Conservation (phyloP, 2,888 invertebrate species). For the Agrypnus murinus region DNA sequence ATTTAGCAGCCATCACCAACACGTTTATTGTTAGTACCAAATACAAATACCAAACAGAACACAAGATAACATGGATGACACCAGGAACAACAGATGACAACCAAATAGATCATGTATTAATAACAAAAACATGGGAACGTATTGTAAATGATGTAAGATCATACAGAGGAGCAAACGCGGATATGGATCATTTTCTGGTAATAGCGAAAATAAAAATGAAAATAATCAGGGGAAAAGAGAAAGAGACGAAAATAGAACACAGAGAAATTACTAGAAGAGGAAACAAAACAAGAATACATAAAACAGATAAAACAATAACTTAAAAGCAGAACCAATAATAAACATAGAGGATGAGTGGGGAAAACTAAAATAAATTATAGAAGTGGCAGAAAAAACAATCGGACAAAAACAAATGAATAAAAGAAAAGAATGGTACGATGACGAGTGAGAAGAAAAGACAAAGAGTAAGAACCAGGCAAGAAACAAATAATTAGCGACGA, state of each 20-base stretch:
- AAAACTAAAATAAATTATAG: background rate
- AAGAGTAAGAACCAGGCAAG: too few species aligned
- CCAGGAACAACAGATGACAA: too few species aligned
- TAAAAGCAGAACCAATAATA: background rate
- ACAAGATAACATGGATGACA: too few species aligned
- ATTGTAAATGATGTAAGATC: background rate
- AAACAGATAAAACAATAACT: background rate
- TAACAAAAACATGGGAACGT: background rate
- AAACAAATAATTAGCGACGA: too few species aligned
- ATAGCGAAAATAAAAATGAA: too few species aligned
- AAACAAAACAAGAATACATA: constrained; percentile 1
- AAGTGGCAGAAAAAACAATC: background rate
- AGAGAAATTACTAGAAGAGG: background rate
- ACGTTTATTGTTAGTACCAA: background rate
- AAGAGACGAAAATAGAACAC: background rate
- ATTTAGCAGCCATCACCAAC: background rate
- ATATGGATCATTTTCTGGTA: background rate
- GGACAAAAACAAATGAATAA: background rate
- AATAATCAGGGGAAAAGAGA: background rate
- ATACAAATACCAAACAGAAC: too few species aligned
- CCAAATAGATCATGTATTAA: background rate
- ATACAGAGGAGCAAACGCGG: too few species aligned
- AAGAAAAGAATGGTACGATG: background rate
- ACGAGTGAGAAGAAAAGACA: background rate
- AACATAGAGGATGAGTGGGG: background rate